phyloP scores from a whole-genome alignment of 2,113 vertebrate species.

The Myanophis thanlyinensis region DNA sequence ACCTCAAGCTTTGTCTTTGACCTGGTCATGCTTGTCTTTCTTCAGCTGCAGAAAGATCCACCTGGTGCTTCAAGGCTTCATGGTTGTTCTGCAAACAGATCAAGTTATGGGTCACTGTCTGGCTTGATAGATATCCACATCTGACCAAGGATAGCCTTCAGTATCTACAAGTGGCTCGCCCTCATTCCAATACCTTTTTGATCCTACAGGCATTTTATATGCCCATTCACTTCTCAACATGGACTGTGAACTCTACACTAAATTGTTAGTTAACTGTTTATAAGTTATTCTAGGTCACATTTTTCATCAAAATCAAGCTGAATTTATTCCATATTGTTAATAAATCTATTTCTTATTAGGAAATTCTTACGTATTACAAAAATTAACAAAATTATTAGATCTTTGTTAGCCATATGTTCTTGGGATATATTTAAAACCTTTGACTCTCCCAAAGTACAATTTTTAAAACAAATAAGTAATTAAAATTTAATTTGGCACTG shows the following conservation, averaged over 20 bases:
- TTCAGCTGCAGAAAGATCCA: slow-evolving; percentile 88
- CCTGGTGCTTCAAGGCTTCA: slow-evolving; percentile 89
- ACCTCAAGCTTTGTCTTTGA: neutral
- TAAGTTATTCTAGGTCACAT: neutral
- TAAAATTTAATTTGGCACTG: neutral
- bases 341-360: neutral
- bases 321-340: neutral
- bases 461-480: neutral
- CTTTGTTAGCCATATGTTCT: neutral
- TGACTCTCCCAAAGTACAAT: neutral
- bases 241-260: neutral
- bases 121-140: slow-evolving; percentile 88
- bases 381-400: neutral
- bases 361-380: neutral
- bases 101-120: slow-evolving; percentile 86
- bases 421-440: neutral
- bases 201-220: neutral
- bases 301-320: neutral
- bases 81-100: slow-evolving; percentile 94
- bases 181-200: slow-evolving; percentile 83
- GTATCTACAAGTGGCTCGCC: slow-evolving; percentile 82
- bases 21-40: slow-evolving; percentile 80
- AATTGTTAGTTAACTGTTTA: neutral
- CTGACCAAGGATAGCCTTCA: slow-evolving; percentile 85
- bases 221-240: neutral